Base-by-base conservation (phyloP, 2,113 vertebrate genomes). In the Lophius piscatorius region DNA sequence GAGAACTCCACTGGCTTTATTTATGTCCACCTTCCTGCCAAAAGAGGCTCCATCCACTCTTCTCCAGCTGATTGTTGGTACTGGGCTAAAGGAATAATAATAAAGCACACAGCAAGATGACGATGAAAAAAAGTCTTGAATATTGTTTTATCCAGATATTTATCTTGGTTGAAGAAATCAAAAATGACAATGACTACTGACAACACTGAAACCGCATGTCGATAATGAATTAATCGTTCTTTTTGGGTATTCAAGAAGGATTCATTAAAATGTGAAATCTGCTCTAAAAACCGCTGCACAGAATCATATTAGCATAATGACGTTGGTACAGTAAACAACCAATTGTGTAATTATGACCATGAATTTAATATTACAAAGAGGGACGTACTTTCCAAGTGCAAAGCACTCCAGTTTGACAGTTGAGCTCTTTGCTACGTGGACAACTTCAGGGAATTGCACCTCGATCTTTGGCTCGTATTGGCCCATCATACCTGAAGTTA, bases 391-490 rank as follows among this genome's bases (percentile, higher is more conserved):
- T 90, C 97, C 97, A 50, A 98, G 86, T 58, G 97, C 96, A 81
- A 98, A 98, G 83, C 96, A 98, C 74, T 98, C 97, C 87, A 98
- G 87, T 66, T 91, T 94, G 72, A 96, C 94, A 0, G 91, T 95
- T 44, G 94, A 88, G 76, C 96, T 95, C 84, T 92, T 95, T 0
- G 94, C 94, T 0, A 94, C 94, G 0, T 93, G 92, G 29, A 97
- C 93, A 0, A 83, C 91, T 80, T 98, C 95, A 54, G 96, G 95
- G 74, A 98, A 95, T 81, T 97, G 95, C 48, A 98, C 95, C 88
- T 98, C 96, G 70, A 98, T 98, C 91, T 98, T 98, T 22, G 97
- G 96, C 75, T 98, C 96, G 0, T 98, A 98, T 88, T 98, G 95
- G 13, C 96, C 97, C 97, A 98, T 98, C 66, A 95, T 92, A 76